Conservation (phyloP, 2,797 vertebrate genomes). For the Acropternis orthonyx region DNA sequence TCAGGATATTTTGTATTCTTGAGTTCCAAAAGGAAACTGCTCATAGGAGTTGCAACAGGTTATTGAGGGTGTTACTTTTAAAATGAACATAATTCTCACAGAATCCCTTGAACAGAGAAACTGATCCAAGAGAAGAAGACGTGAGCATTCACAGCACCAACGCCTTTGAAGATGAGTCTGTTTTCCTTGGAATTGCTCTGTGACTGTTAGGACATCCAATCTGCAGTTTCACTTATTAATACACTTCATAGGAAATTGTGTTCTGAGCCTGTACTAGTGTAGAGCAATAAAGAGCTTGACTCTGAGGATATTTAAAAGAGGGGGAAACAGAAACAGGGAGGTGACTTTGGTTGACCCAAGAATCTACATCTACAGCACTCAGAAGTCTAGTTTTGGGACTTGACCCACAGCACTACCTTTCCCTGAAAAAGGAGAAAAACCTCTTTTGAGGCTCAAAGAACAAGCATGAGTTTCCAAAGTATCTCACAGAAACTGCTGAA, state of each 20-base stretch:
- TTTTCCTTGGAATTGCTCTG: background rate
- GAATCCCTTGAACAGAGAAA: background rate
- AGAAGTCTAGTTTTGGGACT: background rate
- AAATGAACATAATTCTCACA: background rate
- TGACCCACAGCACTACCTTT: background rate
- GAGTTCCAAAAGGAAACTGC: background rate
- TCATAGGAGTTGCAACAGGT: background rate
- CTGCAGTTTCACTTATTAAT: background rate
- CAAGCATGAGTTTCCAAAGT: background rate
- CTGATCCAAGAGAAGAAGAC: background rate
- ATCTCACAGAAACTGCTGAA: background rate
- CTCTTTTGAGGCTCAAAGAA: background rate
- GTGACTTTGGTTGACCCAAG: background rate
- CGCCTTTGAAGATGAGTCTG: background rate
- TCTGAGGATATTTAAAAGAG: background rate
- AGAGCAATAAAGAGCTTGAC: background rate
- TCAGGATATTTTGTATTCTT: background rate
- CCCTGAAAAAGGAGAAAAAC: background rate
- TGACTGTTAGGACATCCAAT: too few species aligned
- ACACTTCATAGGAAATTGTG: background rate
- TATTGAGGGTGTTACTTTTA: background rate
- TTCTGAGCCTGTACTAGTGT: background rate
- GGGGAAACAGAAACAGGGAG: background rate
- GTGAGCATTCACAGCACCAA: fast-evolving
- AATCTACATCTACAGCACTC: background rate